Conservation (phyloP, 2,113 vertebrate species). For the Pongo abelii region DNA sequence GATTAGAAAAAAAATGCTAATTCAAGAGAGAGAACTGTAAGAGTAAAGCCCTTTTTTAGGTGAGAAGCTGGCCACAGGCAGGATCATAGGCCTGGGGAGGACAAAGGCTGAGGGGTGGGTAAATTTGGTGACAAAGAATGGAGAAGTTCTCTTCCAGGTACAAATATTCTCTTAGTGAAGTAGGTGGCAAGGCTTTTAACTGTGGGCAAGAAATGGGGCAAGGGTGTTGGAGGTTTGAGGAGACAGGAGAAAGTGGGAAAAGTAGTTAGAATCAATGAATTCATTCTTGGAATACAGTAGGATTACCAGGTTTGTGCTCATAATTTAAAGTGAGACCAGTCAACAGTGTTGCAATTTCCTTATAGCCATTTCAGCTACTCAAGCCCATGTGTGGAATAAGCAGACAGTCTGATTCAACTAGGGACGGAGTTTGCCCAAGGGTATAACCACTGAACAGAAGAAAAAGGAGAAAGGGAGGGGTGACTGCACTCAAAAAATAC, state of each 20-base stretch:
- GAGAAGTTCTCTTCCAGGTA: neutral
- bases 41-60: neutral
- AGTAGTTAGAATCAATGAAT: neutral
- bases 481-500: neutral
- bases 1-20: neutral
- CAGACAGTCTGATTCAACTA: neutral
- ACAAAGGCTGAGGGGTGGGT: no score
- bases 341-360: neutral
- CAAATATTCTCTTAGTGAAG: neutral
- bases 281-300: neutral
- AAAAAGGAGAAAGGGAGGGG: neutral
- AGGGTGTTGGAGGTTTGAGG: neutral
- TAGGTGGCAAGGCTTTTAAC: neutral
- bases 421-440: no score
- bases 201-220: neutral
- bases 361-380: neutral
- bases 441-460: neutral
- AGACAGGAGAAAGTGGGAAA: neutral
- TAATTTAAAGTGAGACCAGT: neutral
- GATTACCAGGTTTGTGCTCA: neutral
- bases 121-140: neutral
- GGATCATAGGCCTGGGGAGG: neutral
- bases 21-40: neutral
- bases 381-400: neutral
- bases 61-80: rapidly evolving